These are phyloP conservation scores for Labeo rohita DNA, from an alignment of 2,113 vertebrate genomes.

Conservation along the genomic window DNA sequence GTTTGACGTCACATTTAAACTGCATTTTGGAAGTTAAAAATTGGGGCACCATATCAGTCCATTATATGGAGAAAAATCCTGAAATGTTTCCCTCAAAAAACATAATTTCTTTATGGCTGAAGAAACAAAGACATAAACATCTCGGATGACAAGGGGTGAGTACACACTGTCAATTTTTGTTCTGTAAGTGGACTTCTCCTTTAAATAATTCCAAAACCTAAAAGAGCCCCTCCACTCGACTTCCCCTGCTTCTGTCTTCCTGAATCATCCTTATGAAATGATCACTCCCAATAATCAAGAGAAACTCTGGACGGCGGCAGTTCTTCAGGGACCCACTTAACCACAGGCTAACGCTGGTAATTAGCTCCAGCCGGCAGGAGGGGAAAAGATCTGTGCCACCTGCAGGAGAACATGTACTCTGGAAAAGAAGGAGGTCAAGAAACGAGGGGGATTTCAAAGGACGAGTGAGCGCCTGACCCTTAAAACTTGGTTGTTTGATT, in stretches of 20 bases:
- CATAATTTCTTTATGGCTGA: too few species aligned
- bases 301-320: not conserved
- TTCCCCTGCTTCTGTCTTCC: not conserved
- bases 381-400: constrained; percentile 50
- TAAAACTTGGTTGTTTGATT: constrained; percentile 1
- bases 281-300: constrained; percentile 1
- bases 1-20: too few species aligned
- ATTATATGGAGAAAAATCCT: too few species aligned
- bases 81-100: too few species aligned
- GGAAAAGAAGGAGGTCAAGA: constrained; percentile 25
- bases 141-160: too few species aligned
- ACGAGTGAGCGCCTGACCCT: not conserved
- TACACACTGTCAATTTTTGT: too few species aligned
- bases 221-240: not conserved
- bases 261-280: constrained; percentile 8
- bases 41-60: too few species aligned
- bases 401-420: constrained; percentile 44
- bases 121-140: too few species aligned
- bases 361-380: constrained; percentile 60
- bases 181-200: too few species aligned
- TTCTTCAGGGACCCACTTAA: constrained; percentile 45
- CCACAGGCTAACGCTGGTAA: constrained; percentile 61
- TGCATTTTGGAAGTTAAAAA: too few species aligned
- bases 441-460: constrained; percentile 37
- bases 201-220: not conserved